Percentiles rank a stretch among this genome's conserved stretches.
Evolutionary conservation across 1,140 invertebrate species (phyloP).

Genomic region (Bathynomus jamesi): DNA sequence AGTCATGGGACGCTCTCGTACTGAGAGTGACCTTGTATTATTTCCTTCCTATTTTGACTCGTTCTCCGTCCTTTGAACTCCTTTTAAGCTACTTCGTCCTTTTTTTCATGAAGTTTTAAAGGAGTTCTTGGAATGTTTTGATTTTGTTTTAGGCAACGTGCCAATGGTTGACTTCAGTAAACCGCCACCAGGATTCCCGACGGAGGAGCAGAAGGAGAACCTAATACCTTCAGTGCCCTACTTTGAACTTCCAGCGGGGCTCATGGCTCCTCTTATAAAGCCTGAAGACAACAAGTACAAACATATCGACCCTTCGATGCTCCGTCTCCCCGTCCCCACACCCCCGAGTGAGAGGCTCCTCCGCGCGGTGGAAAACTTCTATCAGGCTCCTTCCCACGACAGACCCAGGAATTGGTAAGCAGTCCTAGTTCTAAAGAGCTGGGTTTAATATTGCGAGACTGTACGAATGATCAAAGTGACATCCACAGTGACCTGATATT

Average conservation of each 20-base stretch:
- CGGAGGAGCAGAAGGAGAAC: conserved; percentile 45
- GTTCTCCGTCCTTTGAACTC: no score
- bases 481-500: no score
- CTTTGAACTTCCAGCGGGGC: conserved; percentile 79
- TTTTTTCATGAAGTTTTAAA: no score
- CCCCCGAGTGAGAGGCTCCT: conserved; percentile 85
- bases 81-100: no score
- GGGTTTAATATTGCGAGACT: no score
- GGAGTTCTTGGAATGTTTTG: neutral
- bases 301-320: conserved; percentile 77
- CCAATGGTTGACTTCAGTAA: conserved; percentile 70
- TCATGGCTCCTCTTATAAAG: conserved; percentile 40
- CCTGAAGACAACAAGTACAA: conserved; percentile 85
- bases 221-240: conserved; percentile 85
- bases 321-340: conserved; percentile 83
- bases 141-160: neutral
- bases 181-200: conserved; percentile 67
- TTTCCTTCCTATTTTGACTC: no score
- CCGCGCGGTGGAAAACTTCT: conserved; percentile 90
- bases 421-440: no score
- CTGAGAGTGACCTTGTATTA: no score
- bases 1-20: no score
- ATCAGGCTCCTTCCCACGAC: conserved; percentile 84
- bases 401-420: conserved; percentile 82
- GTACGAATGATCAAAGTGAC: no score